A percentile compares a stretch with the other conserved stretches of the same genome.
These are phyloP conservation scores for Strix occidentalis DNA, from an alignment of 2,797 vertebrate genomes.

Conservation along the genomic window DNA sequence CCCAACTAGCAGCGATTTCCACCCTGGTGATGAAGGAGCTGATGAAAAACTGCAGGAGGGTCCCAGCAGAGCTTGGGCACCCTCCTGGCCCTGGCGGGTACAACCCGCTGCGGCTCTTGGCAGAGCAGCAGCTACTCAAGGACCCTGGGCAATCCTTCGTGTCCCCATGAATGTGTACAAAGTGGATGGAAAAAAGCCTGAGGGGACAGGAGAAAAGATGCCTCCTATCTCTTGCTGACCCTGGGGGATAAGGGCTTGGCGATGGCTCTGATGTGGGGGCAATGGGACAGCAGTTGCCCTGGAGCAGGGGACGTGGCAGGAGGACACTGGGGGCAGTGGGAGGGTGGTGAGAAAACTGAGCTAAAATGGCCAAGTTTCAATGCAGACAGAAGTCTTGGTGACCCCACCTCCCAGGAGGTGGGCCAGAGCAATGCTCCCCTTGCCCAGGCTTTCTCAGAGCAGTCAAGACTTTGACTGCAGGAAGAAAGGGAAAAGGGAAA, in stretches of 20 bases:
- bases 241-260: not conserved
- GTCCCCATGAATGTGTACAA: rapidly evolving
- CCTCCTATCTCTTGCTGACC: not conserved
- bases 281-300: not conserved
- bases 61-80: not conserved
- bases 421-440: not conserved
- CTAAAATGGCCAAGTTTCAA: not conserved
- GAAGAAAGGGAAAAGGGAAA: not conserved
- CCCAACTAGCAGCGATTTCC: not conserved
- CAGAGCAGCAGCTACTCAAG: not conserved
- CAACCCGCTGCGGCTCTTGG: not conserved
- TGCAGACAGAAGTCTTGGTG: not conserved
- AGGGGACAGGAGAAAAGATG: not conserved
- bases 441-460: not conserved
- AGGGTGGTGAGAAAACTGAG: not conserved
- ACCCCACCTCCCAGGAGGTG: not conserved
- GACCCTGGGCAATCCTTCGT: not conserved
- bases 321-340: not conserved
- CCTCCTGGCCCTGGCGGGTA: not conserved
- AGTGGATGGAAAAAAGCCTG: not conserved
- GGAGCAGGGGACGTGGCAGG: not conserved
- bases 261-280: not conserved
- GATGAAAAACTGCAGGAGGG: not conserved
- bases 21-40: not conserved
- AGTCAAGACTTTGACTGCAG: not conserved